Evolutionary conservation across 37 sponge, comb jelly and placozoan genomes (phyloP).

Genomic region (Tethya wilhelma): DNA sequence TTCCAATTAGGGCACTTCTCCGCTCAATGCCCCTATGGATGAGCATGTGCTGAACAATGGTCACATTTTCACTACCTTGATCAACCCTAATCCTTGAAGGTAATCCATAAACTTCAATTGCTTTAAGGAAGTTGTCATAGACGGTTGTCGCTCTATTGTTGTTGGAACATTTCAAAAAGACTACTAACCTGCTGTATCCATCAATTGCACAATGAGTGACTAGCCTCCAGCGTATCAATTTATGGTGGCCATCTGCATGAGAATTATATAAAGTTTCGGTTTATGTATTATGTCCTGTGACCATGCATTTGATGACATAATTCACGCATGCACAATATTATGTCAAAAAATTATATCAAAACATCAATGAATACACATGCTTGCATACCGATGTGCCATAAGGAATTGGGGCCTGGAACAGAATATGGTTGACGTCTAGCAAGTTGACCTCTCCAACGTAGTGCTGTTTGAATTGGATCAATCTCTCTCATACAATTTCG

Average conservation of each 20-base stretch:
- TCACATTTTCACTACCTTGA: conserved; percentile 51
- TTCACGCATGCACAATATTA: too few species aligned
- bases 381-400: conserved; percentile 53
- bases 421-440: conserved; percentile 29
- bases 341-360: too few species aligned
- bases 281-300: too few species aligned
- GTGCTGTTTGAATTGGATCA: conserved; percentile 2
- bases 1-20: conserved; percentile 30
- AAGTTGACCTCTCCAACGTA: conserved; percentile 24
- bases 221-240: conserved; percentile 27
- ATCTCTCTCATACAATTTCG: neutral
- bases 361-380: too few species aligned
- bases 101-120: conserved; percentile 27
- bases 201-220: too few species aligned
- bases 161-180: conserved; percentile 36
- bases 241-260: conserved; percentile 42
- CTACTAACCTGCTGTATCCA: conserved; percentile 19
- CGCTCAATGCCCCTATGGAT: conserved; percentile 40
- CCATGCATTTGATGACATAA: too few species aligned
- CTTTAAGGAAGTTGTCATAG: conserved; percentile 2
- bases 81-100: too few species aligned
- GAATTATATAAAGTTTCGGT: neutral
- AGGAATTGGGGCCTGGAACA: too few species aligned
- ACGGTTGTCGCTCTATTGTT: conserved; percentile 54
- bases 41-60: conserved; percentile 50